Evolutionary conservation across 2,888 invertebrate species (phyloP).

Genomic region (Xestia rhomboidea): DNA sequence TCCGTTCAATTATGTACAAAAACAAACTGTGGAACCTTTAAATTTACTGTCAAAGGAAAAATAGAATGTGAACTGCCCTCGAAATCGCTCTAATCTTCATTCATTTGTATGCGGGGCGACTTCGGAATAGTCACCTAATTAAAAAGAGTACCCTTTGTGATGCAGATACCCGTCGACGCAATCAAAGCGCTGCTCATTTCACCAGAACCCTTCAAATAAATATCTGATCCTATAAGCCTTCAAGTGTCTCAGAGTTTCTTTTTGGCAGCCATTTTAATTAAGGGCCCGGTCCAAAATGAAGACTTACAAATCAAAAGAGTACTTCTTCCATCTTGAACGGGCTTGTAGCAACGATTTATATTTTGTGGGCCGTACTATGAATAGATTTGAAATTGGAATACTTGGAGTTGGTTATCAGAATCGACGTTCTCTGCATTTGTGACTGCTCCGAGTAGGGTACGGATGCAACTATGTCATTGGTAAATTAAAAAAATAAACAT

Average conservation of each 20-base stretch:
- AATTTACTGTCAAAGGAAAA: constrained; percentile 77
- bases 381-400: constrained; percentile 19
- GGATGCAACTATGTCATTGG: not conserved
- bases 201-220: constrained; percentile 79
- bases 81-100: constrained; percentile 78
- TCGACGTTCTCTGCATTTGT: constrained; percentile 10
- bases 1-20: constrained; percentile 73
- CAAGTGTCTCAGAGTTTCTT: constrained; percentile 69
- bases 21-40: constrained; percentile 72
- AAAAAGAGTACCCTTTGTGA: constrained; percentile 86
- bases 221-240: constrained; percentile 72
- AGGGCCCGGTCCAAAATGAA: constrained; percentile 66
- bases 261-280: constrained; percentile 73
- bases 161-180: constrained; percentile 81
- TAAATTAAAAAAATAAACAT: not conserved
- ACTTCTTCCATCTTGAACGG: constrained; percentile 30
- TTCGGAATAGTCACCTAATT: constrained; percentile 84
- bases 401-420: constrained; percentile 12
- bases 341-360: constrained; percentile 33
- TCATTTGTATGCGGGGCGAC: constrained; percentile 84
- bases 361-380: constrained; percentile 12
- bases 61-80: constrained; percentile 71
- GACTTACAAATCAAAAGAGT: constrained; percentile 68
- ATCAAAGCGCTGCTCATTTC: constrained; percentile 77
- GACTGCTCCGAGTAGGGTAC: not conserved